A percentile compares a stretch with the other conserved stretches of the same genome.
phyloP scores from a whole-genome alignment of 2,888 invertebrate species.

The Torymus tubicola region DNA sequence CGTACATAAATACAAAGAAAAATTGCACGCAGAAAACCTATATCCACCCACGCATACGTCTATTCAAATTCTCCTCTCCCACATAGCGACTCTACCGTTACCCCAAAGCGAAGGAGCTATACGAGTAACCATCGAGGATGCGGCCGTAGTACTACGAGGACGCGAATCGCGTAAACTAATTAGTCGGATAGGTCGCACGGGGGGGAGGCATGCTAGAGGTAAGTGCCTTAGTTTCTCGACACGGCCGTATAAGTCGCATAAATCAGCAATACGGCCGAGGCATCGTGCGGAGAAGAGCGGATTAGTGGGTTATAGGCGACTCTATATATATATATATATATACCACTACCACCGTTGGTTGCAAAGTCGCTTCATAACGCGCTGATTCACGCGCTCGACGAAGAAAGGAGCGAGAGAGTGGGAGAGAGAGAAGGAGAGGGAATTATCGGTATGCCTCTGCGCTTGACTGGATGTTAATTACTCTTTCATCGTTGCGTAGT shows the following conservation, averaged over 20 bases:
- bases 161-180: constrained; percentile 31
- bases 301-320: too few relatives aligned
- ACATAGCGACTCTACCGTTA: too few relatives aligned
- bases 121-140: too few relatives aligned
- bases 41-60: too few relatives aligned
- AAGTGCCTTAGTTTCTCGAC: not conserved
- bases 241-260: constrained; percentile 24
- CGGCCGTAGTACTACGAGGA: too few relatives aligned
- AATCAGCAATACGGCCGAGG: constrained; percentile 22
- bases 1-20: too few relatives aligned
- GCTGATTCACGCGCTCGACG: not conserved
- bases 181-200: constrained; percentile 15
- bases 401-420: constrained; percentile 13
- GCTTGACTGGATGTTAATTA: constrained; percentile 41
- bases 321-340: too few relatives aligned
- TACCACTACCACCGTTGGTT: constrained; percentile 24
- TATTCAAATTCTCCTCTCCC: too few relatives aligned
- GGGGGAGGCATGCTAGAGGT: too few relatives aligned
- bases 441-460: constrained; percentile 17
- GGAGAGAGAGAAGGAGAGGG: constrained; percentile 36
- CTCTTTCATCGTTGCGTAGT: constrained; percentile 5
- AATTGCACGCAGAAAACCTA: too few relatives aligned
- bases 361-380: constrained; percentile 50
- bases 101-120: too few relatives aligned
- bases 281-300: too few relatives aligned